phyloP scores from a whole-genome alignment of 2,113 vertebrate genomes.

The Centropus unirufus region DNA sequence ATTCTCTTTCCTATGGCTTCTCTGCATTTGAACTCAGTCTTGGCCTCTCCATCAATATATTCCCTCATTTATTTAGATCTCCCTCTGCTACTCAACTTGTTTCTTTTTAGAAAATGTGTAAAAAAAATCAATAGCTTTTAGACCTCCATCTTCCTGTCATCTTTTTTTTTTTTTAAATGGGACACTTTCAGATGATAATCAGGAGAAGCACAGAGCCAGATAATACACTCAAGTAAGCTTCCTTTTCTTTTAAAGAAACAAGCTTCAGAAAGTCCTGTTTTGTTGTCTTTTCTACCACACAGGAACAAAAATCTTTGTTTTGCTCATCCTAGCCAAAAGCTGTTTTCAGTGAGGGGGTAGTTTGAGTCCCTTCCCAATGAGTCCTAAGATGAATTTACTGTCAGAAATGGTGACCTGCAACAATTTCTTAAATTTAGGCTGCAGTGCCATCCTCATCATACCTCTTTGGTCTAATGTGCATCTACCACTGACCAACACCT shows the following conservation, averaged over 20 bases:
- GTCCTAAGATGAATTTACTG: background rate
- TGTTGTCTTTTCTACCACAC: background rate
- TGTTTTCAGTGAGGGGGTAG: background rate
- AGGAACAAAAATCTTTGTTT: background rate
- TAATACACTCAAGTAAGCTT: background rate
- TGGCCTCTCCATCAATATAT: background rate
- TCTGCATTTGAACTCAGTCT: background rate
- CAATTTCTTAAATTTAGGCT: background rate
- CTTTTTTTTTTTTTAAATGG: background rate
- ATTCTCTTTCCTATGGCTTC: background rate
- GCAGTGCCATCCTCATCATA: background rate
- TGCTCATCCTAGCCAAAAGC: background rate
- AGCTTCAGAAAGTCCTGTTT: background rate
- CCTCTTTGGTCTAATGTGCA: background rate
- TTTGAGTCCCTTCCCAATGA: background rate
- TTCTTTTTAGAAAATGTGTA: background rate
- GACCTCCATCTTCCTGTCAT: background rate
- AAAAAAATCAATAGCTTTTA: conserved; percentile 15
- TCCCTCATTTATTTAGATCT: background rate
- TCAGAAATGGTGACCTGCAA: background rate
- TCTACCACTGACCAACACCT: background rate
- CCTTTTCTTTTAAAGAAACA: background rate
- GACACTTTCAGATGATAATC: background rate
- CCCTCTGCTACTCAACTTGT: background rate
- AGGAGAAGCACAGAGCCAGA: background rate